Percentiles rank a stretch among this genome's conserved stretches.
phyloP scores from a whole-genome alignment of 2,797 vertebrate species.

The Gorsachius magnificus region DNA sequence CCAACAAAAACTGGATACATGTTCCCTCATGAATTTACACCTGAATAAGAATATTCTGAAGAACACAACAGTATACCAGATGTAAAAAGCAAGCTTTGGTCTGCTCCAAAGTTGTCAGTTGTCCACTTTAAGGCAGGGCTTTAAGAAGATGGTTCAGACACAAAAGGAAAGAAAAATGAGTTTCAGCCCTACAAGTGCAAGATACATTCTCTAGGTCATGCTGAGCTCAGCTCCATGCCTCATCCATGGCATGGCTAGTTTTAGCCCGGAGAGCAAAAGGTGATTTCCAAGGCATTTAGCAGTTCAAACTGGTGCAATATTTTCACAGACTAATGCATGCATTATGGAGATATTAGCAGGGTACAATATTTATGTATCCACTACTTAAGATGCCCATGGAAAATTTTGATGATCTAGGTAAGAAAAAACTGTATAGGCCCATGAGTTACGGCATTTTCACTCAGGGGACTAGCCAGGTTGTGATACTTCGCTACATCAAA shows the following conservation, averaged over 20 bases:
- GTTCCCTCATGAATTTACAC: background rate
- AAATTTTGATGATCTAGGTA: background rate
- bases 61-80: background rate
- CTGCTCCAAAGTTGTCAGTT: background rate
- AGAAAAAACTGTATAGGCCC: background rate
- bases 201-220: background rate
- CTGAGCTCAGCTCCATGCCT: background rate
- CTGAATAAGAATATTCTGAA: background rate
- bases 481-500: background rate
- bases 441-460: accelerated
- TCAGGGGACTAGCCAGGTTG: background rate
- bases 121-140: background rate
- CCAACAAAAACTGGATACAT: background rate
- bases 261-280: background rate
- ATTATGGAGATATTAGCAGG: background rate
- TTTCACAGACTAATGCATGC: background rate
- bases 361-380: background rate
- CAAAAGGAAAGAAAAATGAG: background rate
- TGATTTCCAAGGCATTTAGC: background rate
- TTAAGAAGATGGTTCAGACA: background rate
- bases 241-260: background rate
- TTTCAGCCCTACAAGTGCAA: background rate
- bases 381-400: background rate
- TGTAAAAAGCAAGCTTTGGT: background rate
- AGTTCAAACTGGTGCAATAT: background rate